Evolutionary conservation across 2,888 invertebrate genomes (phyloP).

Genomic region (Drosophila helvetica): DNA sequence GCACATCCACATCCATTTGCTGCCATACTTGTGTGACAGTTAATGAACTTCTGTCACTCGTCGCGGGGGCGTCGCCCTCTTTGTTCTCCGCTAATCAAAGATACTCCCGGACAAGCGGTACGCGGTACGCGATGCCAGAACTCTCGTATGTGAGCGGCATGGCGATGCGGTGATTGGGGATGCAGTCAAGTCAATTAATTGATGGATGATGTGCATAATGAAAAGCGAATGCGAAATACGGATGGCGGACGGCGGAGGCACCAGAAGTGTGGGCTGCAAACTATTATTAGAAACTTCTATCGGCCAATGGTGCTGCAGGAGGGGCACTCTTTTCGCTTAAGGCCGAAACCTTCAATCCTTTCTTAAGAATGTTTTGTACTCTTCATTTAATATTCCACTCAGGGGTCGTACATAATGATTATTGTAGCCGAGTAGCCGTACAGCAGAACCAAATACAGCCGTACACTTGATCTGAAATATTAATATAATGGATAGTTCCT

Average conservation of each 20-base stretch:
- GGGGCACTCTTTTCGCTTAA: too few species aligned
- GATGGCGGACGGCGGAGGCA: neutral
- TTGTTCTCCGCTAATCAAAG: slow-evolving; percentile 69
- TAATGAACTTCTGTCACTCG: slow-evolving; percentile 64
- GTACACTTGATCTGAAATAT: too few species aligned
- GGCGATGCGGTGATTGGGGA: slow-evolving; percentile 46
- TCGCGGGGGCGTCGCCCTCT: slow-evolving; percentile 33
- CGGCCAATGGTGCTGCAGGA: neutral
- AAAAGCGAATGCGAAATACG: neutral
- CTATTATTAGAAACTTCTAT: neutral
- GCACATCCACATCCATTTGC: slow-evolving; percentile 6
- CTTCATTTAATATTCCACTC: too few species aligned
- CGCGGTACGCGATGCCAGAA: neutral
- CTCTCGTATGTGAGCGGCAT: slow-evolving; percentile 56
- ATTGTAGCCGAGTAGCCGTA: too few species aligned
- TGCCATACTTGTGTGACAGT: slow-evolving; percentile 65
- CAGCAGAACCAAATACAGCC: too few species aligned
- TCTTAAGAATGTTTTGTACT: too few species aligned
- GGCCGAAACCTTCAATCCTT: too few species aligned
- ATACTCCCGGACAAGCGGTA: slow-evolving; percentile 18
- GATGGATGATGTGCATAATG: slow-evolving; percentile 36
- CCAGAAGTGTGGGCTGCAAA: neutral
- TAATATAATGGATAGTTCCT: too few species aligned
- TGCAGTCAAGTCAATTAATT: slow-evolving; percentile 46
- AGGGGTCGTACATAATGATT: too few species aligned